A percentile compares a stretch with the other conserved stretches of the same genome.
Evolutionary conservation across 2,113 vertebrate species (phyloP).

Genomic region (Ondatra zibethicus): DNA sequence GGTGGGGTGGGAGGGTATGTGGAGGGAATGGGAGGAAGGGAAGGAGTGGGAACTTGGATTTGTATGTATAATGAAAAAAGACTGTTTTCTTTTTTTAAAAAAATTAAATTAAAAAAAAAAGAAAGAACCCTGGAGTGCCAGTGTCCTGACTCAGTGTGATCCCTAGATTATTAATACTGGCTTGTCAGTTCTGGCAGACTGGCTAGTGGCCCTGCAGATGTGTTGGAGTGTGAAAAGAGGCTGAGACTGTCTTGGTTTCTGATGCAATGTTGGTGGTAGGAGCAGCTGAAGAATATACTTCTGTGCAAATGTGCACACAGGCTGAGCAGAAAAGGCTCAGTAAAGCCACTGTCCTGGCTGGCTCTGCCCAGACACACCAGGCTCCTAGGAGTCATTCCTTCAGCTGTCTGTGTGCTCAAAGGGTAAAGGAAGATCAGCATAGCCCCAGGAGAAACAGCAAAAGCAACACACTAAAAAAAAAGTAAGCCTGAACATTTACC

Average conservation of each 20-base stretch:
- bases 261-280: neutral
- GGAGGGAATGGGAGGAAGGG: too few species aligned
- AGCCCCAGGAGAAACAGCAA: neutral
- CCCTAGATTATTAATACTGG: fast-evolving
- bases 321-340: neutral
- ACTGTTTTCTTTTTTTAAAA: too few species aligned
- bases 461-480: neutral
- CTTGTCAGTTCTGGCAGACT: fast-evolving
- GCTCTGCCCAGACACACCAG: neutral
- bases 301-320: neutral
- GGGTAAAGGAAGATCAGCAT: neutral
- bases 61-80: too few species aligned
- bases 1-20: too few species aligned
- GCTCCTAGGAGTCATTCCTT: neutral
- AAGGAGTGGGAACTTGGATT: too few species aligned
- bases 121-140: too few species aligned
- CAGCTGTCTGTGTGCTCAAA: neutral
- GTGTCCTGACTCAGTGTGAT: fast-evolving
- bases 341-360: neutral
- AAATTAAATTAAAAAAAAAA: too few species aligned
- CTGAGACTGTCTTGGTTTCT: neutral
- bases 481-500: neutral
- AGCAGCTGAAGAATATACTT: neutral
- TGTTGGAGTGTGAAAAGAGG: neutral
- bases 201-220: neutral